These are phyloP conservation scores for Danio kyathit DNA, from an alignment of 2,797 vertebrate genomes.

Conservation along the genomic window DNA sequence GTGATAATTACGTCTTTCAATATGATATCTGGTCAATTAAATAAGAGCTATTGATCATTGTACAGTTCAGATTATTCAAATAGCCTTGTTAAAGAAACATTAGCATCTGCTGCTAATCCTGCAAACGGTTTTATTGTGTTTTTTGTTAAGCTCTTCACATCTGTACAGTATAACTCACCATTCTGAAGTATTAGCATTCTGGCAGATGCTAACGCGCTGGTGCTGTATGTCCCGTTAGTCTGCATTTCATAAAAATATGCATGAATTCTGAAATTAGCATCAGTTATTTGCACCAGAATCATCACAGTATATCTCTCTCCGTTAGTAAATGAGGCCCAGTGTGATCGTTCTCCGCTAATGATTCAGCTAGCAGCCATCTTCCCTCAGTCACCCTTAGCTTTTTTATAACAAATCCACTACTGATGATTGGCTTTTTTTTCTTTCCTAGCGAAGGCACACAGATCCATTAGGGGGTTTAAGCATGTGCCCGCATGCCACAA, in stretches of 20 bases:
- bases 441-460: not conserved
- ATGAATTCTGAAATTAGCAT: slow-evolving; percentile 19
- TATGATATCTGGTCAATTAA: not conserved
- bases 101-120: not conserved
- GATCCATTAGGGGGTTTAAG: slow-evolving; percentile 42
- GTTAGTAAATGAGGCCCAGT: slow-evolving; percentile 28
- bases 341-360: slow-evolving; percentile 33
- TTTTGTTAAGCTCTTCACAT: not conserved
- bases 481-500: slow-evolving; percentile 36
- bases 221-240: not conserved
- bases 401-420: slow-evolving; percentile 27
- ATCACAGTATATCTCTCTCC: not conserved
- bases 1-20: not conserved
- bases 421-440: slow-evolving; percentile 15
- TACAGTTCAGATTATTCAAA: not conserved
- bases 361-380: slow-evolving; percentile 3
- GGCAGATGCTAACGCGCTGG: not conserved
- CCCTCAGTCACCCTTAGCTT: slow-evolving; percentile 8
- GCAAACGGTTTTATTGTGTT: not conserved
- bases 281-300: slow-evolving; percentile 9
- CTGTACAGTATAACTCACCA: not conserved
- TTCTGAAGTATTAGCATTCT: not conserved
- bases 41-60: not conserved
- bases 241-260: not conserved
- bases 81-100: not conserved